These are phyloP conservation scores for Spea multiplicata DNA, from an alignment of 2,113 vertebrate species.

Conservation along the genomic window DNA sequence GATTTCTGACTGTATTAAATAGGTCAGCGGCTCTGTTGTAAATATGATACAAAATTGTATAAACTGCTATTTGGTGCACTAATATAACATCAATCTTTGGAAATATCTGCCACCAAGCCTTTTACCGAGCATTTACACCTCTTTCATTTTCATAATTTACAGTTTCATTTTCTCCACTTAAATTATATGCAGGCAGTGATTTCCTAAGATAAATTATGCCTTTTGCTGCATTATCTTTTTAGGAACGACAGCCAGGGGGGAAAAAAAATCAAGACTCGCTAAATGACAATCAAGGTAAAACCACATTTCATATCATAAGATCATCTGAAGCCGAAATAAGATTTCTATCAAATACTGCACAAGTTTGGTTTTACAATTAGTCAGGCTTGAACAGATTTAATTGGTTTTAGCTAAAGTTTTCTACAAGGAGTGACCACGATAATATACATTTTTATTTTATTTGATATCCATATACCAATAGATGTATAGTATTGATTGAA, in stretches of 20 bases:
- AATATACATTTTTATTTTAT: constrained; percentile 52
- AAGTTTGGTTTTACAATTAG: constrained; percentile 47
- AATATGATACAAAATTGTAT: constrained; percentile 43
- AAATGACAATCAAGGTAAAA: constrained; percentile 28
- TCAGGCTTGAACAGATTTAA: constrained; percentile 49
- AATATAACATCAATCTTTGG: constrained; percentile 43
- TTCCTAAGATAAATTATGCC: constrained; percentile 41
- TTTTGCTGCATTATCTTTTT: constrained; percentile 33
- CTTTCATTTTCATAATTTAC: constrained; percentile 38
- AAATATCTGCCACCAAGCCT: constrained; percentile 44
- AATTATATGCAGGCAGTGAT: constrained; percentile 22
- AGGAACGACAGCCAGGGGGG: constrained; percentile 28
- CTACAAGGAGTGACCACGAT: constrained; percentile 44
- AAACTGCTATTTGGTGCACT: constrained; percentile 45
- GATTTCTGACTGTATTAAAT: constrained; percentile 47
- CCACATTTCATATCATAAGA: constrained; percentile 20
- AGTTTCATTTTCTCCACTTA: constrained; percentile 41
- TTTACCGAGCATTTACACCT: constrained; percentile 27
- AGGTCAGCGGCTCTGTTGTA: constrained; percentile 45
- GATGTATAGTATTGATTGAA: not conserved
- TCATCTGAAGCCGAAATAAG: constrained; percentile 31
- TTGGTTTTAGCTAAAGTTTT: constrained; percentile 46
- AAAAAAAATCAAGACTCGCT: constrained; percentile 15
- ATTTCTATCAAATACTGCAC: constrained; percentile 24
- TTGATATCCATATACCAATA: constrained; percentile 44